phyloP scores from a whole-genome alignment of 2,797 vertebrate species.

The Leucoraja ocellata region DNA sequence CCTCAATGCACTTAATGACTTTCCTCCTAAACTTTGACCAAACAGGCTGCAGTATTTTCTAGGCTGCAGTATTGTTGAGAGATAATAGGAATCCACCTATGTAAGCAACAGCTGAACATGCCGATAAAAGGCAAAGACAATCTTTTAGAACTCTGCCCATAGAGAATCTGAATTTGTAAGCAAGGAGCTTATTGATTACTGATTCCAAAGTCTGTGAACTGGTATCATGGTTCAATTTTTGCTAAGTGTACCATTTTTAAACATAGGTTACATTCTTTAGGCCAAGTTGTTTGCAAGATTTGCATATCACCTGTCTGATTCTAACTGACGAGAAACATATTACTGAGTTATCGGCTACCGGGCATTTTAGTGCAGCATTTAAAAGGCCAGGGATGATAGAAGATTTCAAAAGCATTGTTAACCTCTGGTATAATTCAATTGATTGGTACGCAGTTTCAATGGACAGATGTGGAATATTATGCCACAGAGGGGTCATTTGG shows the following conservation, averaged over 20 bases:
- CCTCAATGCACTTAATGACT: not conserved
- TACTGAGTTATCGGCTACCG: not conserved
- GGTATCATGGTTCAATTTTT: not conserved
- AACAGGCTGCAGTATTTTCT: not conserved
- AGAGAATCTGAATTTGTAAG: not conserved
- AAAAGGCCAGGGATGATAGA: not conserved
- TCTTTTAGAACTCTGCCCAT: not conserved
- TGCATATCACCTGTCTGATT: not conserved
- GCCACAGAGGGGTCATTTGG: too few species aligned
- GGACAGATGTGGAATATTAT: not conserved
- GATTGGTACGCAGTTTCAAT: not conserved
- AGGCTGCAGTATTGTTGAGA: not conserved
- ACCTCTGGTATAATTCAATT: not conserved
- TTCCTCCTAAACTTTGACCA: not conserved
- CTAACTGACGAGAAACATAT: not conserved
- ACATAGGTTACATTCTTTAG: not conserved
- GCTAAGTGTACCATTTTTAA: not conserved
- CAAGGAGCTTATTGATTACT: conserved; percentile 3
- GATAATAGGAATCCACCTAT: not conserved
- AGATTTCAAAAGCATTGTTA: not conserved
- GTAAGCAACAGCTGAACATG: conserved; percentile 1
- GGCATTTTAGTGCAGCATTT: not conserved
- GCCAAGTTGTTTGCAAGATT: not conserved
- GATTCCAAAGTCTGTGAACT: conserved; percentile 17
- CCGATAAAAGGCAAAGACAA: conserved; percentile 25